Percentiles rank a stretch among this genome's conserved stretches.
Conservation (phyloP, 2,888 invertebrate genomes). For the Trichogramma evanescens region DNA sequence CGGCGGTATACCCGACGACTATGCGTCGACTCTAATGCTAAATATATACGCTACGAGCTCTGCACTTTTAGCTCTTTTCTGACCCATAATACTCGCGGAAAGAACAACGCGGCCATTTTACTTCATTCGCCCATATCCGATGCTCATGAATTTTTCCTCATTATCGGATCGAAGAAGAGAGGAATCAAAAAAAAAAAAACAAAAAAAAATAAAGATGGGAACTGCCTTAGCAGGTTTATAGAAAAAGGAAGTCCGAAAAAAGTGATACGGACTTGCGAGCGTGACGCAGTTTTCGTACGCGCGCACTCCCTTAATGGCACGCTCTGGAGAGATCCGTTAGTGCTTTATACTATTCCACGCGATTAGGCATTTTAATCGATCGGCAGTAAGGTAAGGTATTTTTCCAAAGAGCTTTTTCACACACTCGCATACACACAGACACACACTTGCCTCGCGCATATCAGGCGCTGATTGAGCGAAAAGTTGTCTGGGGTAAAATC, state of each 20-base stretch:
- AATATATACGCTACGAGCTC: neutral
- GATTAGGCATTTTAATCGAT: constrained; percentile 15
- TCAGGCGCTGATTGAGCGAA: too few species aligned
- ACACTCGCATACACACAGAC: neutral
- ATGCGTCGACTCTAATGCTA: neutral
- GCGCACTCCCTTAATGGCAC: neutral
- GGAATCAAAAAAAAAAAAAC: neutral
- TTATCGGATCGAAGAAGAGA: neutral
- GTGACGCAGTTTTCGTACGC: constrained; percentile 1
- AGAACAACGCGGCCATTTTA: constrained; percentile 25
- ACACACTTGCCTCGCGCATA: too few species aligned
- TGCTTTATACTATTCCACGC: constrained; percentile 3
- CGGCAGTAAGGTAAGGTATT: neutral
- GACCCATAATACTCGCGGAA: constrained; percentile 12
- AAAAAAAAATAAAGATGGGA: neutral
- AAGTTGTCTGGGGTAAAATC: too few species aligned
- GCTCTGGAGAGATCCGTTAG: constrained; percentile 1
- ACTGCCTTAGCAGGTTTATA: too few species aligned
- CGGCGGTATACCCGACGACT: constrained; percentile 3
- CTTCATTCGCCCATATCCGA: constrained; percentile 29
- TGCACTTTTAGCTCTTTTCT: constrained; percentile 18
- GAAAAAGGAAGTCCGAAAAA: neutral
- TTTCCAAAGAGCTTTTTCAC: neutral
- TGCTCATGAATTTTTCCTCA: constrained; percentile 30
- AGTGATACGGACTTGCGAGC: neutral